Base-by-base conservation (phyloP, 2,888 invertebrate species). In the Campoplex nolae region DNA sequence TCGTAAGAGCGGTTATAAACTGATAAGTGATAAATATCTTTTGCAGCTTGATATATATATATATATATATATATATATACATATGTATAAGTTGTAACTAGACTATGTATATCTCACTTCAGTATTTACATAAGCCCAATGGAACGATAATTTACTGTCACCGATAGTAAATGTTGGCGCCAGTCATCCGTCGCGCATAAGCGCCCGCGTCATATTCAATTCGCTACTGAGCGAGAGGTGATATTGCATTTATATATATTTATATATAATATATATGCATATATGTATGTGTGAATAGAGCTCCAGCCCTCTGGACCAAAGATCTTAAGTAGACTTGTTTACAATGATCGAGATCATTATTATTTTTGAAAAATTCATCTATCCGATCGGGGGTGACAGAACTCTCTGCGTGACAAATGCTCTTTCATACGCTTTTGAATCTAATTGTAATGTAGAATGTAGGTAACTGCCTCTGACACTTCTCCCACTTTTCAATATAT, bases 61-160 rank as follows among this genome's bases (percentile, higher is more conserved):
- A 23, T 23, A 23, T 23, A 23, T 23, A 23, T 23, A 23, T 23
- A 23, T 23, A 23, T 23, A 23, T 23, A 23, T 23, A 42, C 11
- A 74, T n/a, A 74, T 74, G 23, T 74, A 23, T n/a, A 42, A 38
- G 54, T n/a, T 48, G 76, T 42, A 65, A 76, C 45, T 45, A 18
- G 45, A 42, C 73, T 54, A n/a, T 32, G 35, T 28, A 48, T 32
- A n/a, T 75, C 56, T 56, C 75, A 58, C 56, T 58, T 42, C 9
- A 35, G 48, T 76, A 62, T 76, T 76, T 76, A 76, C 76, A 76
- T 76, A 76, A 62, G 45, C 62, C 65, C 48, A 62, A 65, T 45
- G 76, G 62, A 76, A 76, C 76, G 62, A 76, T 76, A 76, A 76
- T 62, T 76, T 76, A 76, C 76, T 76, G 76, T 76, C 76, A 76